A percentile compares a stretch with the other conserved stretches of the same genome.
phyloP scores from a whole-genome alignment of 2,888 invertebrate genomes.

The Platycheirus albimanus region DNA sequence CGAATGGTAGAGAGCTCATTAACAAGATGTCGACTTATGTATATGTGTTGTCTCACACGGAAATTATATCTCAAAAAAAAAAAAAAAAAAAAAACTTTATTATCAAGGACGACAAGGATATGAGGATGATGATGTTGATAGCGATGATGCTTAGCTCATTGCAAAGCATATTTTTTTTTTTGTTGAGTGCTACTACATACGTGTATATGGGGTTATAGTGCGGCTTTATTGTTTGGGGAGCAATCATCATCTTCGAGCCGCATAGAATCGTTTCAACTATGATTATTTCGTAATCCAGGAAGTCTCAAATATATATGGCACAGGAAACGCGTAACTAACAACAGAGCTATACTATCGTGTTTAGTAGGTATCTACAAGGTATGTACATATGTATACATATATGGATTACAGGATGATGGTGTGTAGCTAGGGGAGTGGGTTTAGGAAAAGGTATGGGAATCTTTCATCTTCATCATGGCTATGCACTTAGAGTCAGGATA shows the following conservation, averaged over 20 bases:
- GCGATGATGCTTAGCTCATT: constrained; percentile 54
- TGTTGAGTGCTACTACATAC: constrained; percentile 1
- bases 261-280: constrained; percentile 56
- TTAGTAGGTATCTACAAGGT: background rate
- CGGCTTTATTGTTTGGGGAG: constrained; percentile 43
- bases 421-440: no score
- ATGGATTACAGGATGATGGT: no score
- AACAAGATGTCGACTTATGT: constrained; percentile 60
- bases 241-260: constrained; percentile 45
- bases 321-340: constrained; percentile 34
- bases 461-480: constrained; percentile 1
- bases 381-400: no score
- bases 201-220: constrained; percentile 3
- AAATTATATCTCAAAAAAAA: constrained; percentile 54
- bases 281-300: constrained; percentile 69
- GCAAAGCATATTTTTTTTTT: constrained; percentile 41
- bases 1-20: constrained; percentile 56
- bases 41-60: constrained; percentile 50
- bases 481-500: constrained; percentile 65
- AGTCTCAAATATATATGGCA: constrained; percentile 49
- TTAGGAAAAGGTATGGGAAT: no score
- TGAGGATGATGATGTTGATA: constrained; percentile 25
- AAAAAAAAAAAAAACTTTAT: constrained; percentile 54
- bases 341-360: background rate
- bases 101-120: constrained; percentile 63